Percentiles rank a stretch among this genome's conserved stretches.
Evolutionary conservation across 2,113 vertebrate genomes (phyloP).

Genomic region (Rhinopomastus cyanomelas): DNA sequence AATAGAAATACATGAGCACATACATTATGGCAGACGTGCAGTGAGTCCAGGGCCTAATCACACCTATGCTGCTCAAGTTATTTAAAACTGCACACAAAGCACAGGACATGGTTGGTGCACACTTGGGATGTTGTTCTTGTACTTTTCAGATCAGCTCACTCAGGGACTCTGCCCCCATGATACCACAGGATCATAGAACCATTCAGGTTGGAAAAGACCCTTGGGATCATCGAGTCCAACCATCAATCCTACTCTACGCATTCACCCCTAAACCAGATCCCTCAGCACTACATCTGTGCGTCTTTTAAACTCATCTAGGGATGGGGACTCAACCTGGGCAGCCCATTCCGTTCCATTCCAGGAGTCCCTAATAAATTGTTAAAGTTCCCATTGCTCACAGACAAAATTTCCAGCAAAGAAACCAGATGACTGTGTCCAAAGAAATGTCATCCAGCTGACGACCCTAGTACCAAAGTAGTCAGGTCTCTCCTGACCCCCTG

Average conservation of each 20-base stretch:
- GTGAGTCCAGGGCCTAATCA: not conserved
- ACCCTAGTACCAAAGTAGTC: no score
- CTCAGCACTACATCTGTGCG: no score
- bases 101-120: not conserved
- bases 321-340: no score
- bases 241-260: no score
- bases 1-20: not conserved
- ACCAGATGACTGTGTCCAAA: not conserved
- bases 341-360: no score
- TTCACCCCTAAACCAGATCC: no score
- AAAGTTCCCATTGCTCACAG: not conserved
- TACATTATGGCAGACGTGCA: not conserved
- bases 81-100: not conserved
- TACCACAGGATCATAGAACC: not conserved
- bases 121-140: not conserved
- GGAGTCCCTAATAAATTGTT: not conserved
- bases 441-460: not conserved
- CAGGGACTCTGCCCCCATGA: not conserved
- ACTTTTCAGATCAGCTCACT: not conserved
- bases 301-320: no score
- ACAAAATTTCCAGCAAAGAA: not conserved
- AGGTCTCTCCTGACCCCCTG: not conserved
- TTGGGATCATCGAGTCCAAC: no score
- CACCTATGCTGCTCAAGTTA: not conserved
- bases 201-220: no score